Base-by-base conservation (phyloP, 2,797 vertebrate genomes). In the Rhyacichthys aspro region DNA sequence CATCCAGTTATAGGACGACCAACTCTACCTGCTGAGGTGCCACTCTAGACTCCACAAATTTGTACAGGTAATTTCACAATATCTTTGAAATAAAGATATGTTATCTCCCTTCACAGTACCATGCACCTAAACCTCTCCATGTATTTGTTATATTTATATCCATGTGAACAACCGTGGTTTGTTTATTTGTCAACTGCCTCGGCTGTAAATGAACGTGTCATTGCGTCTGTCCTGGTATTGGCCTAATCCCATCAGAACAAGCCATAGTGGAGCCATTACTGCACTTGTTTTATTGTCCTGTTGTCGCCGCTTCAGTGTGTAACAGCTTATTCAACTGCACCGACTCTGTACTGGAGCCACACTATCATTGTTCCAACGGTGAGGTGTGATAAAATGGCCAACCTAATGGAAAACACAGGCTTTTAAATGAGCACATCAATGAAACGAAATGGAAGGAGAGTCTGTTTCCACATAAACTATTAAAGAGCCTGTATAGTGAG, bases 391-490 rank as follows among this genome's bases (percentile, higher is more conserved):
- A 62, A 76, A 78, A 76, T 38, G 39, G 39, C 42, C 44, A 62
- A 71, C 69, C 73, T 77, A 86, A 82, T 70, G 59, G 62, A 68
- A 60, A 55, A 65, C 45, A 12, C 60, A 56, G 60, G 43, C 53
- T 70, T 79, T 79, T 73, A 70, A 82, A 82, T 62, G 7, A 81
- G 62, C 36, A 64, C 65, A 73, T 74, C 61, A 74, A 74, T 76
- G 56, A 28, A 83, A 80, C 47, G 61, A 62, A 65, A 62, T 47
- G 41, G 58, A 42, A 50, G 7, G 37, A 60, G 56, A 66, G 59
- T 60, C 70, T 54, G 55, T 79, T 71, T 71, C 54, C 70, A 66
- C 71, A 79, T 81, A 49, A 80, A 72, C 59, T 71, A 86, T 89
- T 81, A 67, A 87, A 83, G 81, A 70, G 55, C 39, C 60, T 67